Percentiles rank a stretch among this genome's conserved stretches.
Evolutionary conservation across 2,113 vertebrate species (phyloP).

Genomic region (Ploceus nigricollis): DNA sequence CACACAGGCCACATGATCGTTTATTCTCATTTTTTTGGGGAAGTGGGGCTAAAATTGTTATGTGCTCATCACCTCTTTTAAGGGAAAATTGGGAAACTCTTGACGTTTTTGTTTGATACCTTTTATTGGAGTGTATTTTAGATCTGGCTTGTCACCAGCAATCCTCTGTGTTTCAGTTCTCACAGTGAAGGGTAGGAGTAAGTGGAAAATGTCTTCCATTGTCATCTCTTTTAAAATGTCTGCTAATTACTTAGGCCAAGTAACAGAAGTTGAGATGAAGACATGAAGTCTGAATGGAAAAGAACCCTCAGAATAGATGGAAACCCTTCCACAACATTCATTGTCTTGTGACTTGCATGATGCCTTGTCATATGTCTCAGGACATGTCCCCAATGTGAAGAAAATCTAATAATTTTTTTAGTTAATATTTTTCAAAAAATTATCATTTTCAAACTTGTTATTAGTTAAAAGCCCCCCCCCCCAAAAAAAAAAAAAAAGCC

Average conservation of each 20-base stretch:
- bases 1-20: fast-evolving
- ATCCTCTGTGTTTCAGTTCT: neutral
- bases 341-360: neutral
- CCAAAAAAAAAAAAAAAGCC: neutral
- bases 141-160: neutral
- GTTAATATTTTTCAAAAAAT: neutral
- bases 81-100: neutral
- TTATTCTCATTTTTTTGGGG: neutral
- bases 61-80: neutral
- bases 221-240: neutral
- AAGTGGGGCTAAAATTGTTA: neutral
- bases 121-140: neutral
- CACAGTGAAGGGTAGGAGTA: fast-evolving
- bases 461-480: neutral
- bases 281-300: neutral
- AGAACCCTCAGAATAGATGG: neutral
- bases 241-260: neutral
- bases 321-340: neutral
- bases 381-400: neutral
- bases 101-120: neutral
- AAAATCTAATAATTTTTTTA: neutral
- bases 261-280: neutral
- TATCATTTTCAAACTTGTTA: neutral
- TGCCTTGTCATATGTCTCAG: neutral
- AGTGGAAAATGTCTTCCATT: neutral